Evolutionary conservation across 2,888 invertebrate species (phyloP).

Genomic region (Parnassius mnemosyne): DNA sequence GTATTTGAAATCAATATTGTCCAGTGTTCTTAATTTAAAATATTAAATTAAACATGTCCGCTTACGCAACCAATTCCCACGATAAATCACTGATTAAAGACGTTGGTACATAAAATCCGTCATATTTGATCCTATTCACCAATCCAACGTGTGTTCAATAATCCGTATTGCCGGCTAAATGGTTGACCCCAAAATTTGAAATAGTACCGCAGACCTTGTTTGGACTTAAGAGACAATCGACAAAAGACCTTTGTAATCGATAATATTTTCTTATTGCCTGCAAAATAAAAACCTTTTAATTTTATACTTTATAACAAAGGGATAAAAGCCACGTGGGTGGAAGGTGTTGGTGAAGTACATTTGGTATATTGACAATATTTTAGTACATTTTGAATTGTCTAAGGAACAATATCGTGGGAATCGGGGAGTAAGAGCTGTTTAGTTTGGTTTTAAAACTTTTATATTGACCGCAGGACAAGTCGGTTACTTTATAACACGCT

Average conservation of each 20-base stretch:
- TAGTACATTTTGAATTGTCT: conserved; percentile 63
- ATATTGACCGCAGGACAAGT: conserved; percentile 65
- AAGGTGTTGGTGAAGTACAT: conserved; percentile 22
- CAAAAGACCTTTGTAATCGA: conserved; percentile 41
- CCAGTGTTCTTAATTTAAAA: too few species aligned
- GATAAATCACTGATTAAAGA: conserved; percentile 29
- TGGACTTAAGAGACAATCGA: conserved; percentile 47
- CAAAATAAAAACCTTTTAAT: conserved; percentile 16
- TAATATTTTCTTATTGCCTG: conserved; percentile 29
- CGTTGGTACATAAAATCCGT: conserved; percentile 57
- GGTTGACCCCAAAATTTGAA: conserved; percentile 57
- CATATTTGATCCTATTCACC: conserved; percentile 52
- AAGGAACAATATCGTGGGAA: conserved; percentile 63
- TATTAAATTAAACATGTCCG: too few species aligned
- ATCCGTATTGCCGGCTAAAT: conserved; percentile 39
- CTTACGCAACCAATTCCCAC: conserved; percentile 28
- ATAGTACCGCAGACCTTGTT: conserved; percentile 59
- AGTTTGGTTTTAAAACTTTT: conserved; percentile 47
- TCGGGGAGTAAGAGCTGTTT: conserved; percentile 45
- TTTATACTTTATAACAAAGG: conserved; percentile 29
- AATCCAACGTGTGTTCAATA: conserved; percentile 37
- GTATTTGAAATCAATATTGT: too few species aligned
- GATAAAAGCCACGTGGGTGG: conserved; percentile 24
- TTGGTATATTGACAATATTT: conserved; percentile 50
- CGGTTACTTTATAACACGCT: conserved; percentile 65